Conservation (phyloP, 2,888 invertebrate species). For the Agrochola lota region DNA sequence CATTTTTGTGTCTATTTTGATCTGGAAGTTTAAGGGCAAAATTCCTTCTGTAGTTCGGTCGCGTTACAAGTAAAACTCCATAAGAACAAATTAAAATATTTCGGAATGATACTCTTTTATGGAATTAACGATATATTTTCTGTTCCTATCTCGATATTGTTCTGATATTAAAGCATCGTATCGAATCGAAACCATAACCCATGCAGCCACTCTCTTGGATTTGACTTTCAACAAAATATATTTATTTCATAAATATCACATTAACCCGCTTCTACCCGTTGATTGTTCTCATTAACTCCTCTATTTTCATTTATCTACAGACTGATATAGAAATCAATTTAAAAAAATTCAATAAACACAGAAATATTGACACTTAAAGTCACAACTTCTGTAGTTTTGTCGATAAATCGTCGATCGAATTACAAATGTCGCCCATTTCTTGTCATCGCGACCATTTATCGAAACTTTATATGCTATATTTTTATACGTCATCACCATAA, state of each 20-base stretch:
- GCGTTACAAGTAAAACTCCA: neutral
- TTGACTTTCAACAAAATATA: conserved; percentile 29
- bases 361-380: conserved; percentile 46
- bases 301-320: conserved; percentile 20
- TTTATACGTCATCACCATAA: conserved; percentile 63
- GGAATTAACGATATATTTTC: neutral
- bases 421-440: conserved; percentile 55
- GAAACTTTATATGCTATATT: conserved; percentile 62
- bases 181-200: neutral
- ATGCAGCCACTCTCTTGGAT: neutral
- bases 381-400: conserved; percentile 44
- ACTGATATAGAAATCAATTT: conserved; percentile 56
- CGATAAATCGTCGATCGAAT: conserved; percentile 56
- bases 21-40: neutral
- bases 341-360: conserved; percentile 45
- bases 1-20: neutral
- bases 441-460: conserved; percentile 57
- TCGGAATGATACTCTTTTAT: neutral
- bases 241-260: conserved; percentile 13
- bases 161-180: neutral
- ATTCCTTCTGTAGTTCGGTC: neutral
- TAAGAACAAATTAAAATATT: neutral
- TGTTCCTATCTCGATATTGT: neutral
- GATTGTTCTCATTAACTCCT: conserved; percentile 29
- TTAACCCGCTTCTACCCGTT: conserved; percentile 1